Conservation (phyloP, 1,140 invertebrate genomes). For the Grapholita molesta region DNA sequence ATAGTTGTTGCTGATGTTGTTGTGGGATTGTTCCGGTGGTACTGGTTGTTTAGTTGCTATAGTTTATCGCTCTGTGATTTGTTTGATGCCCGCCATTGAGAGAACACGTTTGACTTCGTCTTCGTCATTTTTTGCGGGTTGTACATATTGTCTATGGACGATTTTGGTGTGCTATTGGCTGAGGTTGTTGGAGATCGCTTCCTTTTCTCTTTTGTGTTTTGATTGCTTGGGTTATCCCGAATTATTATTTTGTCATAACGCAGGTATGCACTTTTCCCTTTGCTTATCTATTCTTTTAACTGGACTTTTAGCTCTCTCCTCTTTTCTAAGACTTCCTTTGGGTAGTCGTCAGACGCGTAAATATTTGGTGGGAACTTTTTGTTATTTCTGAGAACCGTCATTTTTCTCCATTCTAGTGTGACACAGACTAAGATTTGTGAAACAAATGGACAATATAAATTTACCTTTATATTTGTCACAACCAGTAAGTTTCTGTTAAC, state of each 20-base stretch:
- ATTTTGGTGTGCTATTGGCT: neutral
- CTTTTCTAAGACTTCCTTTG: slow-evolving; percentile 24
- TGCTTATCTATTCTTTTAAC: slow-evolving; percentile 21
- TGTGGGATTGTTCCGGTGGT: too few species aligned
- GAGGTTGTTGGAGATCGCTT: slow-evolving; percentile 21
- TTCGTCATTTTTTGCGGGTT: too few species aligned
- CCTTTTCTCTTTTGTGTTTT: slow-evolving; percentile 6
- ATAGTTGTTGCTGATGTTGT: too few species aligned
- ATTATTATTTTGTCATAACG: slow-evolving; percentile 25
- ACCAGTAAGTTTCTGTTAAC: too few species aligned
- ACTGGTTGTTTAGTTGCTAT: too few species aligned
- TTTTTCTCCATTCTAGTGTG: slow-evolving; percentile 12
- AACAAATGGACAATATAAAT: too few species aligned
- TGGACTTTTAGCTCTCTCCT: slow-evolving; percentile 17
- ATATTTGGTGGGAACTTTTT: slow-evolving; percentile 20
- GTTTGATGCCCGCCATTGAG: too few species aligned
- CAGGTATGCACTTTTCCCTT: slow-evolving; percentile 24
- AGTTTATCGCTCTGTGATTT: too few species aligned
- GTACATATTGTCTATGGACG: too few species aligned
- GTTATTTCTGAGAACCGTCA: slow-evolving; percentile 4
- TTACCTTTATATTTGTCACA: too few species aligned
- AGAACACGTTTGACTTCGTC: too few species aligned
- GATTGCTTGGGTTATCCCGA: slow-evolving; percentile 18
- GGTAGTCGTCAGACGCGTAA: slow-evolving; percentile 22
- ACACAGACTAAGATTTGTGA: too few species aligned